Evolutionary conservation across 2,797 vertebrate species (phyloP).

Genomic region (Eutrigla gurnardus): DNA sequence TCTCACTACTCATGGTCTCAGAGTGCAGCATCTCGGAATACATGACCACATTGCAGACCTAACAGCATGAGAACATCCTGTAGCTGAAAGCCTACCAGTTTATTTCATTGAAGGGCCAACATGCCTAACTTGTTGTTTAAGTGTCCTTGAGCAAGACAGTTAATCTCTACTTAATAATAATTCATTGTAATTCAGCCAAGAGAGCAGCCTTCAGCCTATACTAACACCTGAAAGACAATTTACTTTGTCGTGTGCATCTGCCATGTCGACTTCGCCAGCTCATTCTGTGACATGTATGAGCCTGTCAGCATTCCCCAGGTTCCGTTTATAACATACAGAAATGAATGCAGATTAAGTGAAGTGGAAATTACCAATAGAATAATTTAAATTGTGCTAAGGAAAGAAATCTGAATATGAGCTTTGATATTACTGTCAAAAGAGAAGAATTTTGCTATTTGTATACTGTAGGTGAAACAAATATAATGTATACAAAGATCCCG

Average conservation of each 20-base stretch:
- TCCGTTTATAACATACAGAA: constrained; percentile 17
- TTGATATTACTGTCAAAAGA: too few species aligned
- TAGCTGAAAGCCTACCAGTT: neutral
- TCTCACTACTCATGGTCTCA: neutral
- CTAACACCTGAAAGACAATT: neutral
- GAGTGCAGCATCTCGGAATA: constrained; percentile 12
- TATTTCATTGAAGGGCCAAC: neutral
- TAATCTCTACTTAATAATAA: constrained; percentile 23
- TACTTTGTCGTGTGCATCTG: constrained; percentile 10
- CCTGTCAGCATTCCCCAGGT: neutral
- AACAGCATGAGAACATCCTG: neutral
- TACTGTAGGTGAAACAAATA: too few species aligned
- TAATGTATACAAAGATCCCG: too few species aligned
- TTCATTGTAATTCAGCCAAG: constrained; percentile 33
- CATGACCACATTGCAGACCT: constrained; percentile 18
- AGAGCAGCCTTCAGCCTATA: constrained; percentile 3
- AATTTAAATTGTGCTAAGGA: too few species aligned
- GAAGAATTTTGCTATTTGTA: too few species aligned
- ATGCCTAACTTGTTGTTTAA: neutral
- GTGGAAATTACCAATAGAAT: too few species aligned
- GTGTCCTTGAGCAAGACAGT: constrained; percentile 19
- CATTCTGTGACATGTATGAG: constrained; percentile 36
- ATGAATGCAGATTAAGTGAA: neutral
- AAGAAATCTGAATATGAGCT: too few species aligned
- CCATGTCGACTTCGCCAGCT: neutral